Evolutionary conservation across 1,140 invertebrate genomes (phyloP).

Genomic region (Sinonovacula constricta): DNA sequence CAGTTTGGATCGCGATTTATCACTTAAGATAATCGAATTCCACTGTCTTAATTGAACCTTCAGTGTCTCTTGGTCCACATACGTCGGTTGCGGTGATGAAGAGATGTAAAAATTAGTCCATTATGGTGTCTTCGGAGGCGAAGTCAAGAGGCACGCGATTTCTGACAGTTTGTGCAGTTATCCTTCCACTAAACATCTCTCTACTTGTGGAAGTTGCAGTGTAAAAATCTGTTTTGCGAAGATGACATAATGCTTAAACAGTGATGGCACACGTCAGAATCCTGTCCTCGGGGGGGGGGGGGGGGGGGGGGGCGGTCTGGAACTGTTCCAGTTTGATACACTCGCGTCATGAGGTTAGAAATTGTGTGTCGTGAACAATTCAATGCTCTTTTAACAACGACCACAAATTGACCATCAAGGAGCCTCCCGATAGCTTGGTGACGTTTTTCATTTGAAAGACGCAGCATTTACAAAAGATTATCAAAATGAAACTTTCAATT

Average conservation of each 20-base stretch:
- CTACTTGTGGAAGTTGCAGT: not conserved
- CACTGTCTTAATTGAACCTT: too few species aligned
- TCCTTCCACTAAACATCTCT: not conserved
- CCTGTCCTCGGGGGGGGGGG: too few species aligned
- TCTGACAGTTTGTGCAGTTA: not conserved
- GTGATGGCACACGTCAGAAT: too few species aligned
- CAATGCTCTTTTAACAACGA: not conserved
- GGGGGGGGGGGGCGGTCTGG: not conserved
- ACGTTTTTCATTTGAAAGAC: not conserved
- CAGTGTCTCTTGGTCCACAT: too few species aligned
- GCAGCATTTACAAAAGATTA: too few species aligned
- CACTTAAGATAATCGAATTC: too few species aligned
- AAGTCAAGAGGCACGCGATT: too few species aligned
- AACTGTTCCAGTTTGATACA: conserved; percentile 11
- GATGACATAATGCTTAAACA: not conserved
- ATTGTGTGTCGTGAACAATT: too few species aligned
- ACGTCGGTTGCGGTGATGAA: not conserved
- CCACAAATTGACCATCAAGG: not conserved
- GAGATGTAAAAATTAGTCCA: not conserved
- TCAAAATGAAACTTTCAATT: conserved; percentile 14
- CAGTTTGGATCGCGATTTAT: too few species aligned
- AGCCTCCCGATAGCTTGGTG: not conserved
- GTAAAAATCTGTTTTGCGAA: not conserved
- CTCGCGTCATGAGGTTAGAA: conserved; percentile 7
- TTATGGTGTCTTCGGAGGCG: not conserved